Conservation (phyloP, 2,113 vertebrate genomes). For the Urocitellus parryii region DNA sequence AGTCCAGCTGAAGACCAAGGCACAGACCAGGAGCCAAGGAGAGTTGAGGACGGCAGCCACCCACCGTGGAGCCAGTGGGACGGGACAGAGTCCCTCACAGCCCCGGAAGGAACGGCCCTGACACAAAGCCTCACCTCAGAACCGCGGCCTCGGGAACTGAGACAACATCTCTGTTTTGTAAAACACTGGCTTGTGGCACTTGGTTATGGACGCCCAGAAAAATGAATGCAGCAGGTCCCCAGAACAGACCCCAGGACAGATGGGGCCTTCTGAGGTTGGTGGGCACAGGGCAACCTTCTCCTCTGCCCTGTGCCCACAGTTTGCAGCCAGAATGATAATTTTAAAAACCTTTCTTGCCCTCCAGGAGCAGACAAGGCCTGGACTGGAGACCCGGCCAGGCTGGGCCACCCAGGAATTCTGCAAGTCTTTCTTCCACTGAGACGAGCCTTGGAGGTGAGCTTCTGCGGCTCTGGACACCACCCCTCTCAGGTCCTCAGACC, state of each 20-base stretch:
- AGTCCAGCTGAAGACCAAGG: neutral
- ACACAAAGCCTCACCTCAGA: neutral
- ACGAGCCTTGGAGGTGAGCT: neutral
- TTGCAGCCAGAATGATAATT: neutral
- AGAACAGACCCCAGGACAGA: neutral
- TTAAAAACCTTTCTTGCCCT: neutral
- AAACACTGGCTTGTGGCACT: neutral
- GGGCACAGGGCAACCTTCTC: neutral
- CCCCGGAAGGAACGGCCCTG: neutral
- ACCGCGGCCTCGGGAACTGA: neutral
- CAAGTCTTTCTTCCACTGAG: accelerated
- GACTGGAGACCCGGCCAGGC: neutral
- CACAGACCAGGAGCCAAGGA: neutral
- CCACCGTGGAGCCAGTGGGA: accelerated
- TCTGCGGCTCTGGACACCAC: too few relatives aligned
- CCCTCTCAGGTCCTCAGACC: neutral
- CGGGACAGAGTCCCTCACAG: neutral
- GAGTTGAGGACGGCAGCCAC: neutral
- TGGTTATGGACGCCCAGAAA: neutral
- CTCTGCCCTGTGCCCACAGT: neutral
- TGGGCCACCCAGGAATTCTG: neutral
- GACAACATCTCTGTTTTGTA: neutral
- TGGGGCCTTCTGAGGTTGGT: too few relatives aligned
- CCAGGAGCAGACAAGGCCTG: neutral
- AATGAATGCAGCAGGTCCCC: neutral